Evolutionary conservation across 2,888 invertebrate species (phyloP).

Genomic region (Penaeus monodon): DNA sequence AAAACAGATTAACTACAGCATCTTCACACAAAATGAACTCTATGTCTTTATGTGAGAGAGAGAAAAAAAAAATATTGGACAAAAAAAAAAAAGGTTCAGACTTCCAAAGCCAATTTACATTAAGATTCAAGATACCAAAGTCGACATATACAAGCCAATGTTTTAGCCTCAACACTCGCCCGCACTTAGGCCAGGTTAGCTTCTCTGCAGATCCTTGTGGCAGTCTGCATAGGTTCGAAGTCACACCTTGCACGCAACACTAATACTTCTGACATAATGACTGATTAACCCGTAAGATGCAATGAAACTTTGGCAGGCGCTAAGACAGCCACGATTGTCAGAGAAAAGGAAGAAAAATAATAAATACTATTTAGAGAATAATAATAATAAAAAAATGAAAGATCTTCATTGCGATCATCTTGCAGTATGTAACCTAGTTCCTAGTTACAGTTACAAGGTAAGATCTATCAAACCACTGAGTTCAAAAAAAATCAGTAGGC

Average conservation of each 20-base stretch:
- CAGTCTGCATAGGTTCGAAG: slow-evolving; percentile 20
- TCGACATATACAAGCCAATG: slow-evolving; percentile 2
- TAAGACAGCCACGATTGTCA: slow-evolving; percentile 55
- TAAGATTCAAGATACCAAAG: neutral
- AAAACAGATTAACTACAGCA: slow-evolving; percentile 26
- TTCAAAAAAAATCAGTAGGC: slow-evolving; percentile 29
- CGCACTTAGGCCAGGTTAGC: neutral
- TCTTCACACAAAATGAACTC: slow-evolving; percentile 47
- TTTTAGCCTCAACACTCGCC: slow-evolving; percentile 2
- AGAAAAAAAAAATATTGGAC: too few species aligned
- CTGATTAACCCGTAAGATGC: slow-evolving; percentile 57
- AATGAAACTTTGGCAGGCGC: slow-evolving; percentile 54
- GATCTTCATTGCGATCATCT: slow-evolving; percentile 22
- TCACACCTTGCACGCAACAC: slow-evolving; percentile 38
- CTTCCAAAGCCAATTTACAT: slow-evolving; percentile 12
- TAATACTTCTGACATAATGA: slow-evolving; percentile 56
- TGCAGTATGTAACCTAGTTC: neutral
- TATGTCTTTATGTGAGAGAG: slow-evolving; percentile 4
- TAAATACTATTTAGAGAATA: slow-evolving; percentile 30
- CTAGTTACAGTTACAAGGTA: neutral
- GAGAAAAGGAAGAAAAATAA: slow-evolving; percentile 28
- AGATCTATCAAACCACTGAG: slow-evolving; percentile 22
- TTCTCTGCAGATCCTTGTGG: slow-evolving; percentile 10
- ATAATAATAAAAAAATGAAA: slow-evolving; percentile 9
- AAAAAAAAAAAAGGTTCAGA: neutral